Evolutionary conservation across 92 coral and sea anemone species (phyloP).

Genomic region (Palythoa grandis): DNA sequence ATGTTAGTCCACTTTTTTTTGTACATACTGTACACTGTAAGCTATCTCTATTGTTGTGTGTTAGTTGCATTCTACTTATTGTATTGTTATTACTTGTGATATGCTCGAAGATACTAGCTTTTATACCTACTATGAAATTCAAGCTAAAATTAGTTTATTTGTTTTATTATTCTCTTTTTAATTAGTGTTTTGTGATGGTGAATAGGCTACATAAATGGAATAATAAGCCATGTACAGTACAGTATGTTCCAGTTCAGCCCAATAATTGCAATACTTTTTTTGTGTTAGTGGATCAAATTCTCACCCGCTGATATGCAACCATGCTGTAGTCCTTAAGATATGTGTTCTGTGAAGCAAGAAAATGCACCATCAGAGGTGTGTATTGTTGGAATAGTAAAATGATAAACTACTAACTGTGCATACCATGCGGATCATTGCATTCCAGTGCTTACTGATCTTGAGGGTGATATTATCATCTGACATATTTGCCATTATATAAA

Average conservation of each 20-base stretch:
- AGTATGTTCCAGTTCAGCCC: background rate
- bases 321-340: background rate
- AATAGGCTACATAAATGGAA: background rate
- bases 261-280: background rate
- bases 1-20: background rate
- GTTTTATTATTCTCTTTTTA: background rate
- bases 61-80: background rate
- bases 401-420: background rate
- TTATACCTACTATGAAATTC: too few relatives aligned
- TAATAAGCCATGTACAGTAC: background rate
- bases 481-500: too few relatives aligned
- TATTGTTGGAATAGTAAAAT: too few relatives aligned
- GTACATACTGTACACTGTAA: background rate
- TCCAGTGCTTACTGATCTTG: too few relatives aligned
- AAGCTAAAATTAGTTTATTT: background rate
- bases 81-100: background rate
- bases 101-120: background rate
- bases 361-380: background rate
- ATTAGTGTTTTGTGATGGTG: background rate
- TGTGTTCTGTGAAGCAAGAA: background rate
- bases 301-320: slow-evolving; percentile 8
- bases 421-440: too few relatives aligned
- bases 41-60: background rate
- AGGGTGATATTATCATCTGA: too few relatives aligned
- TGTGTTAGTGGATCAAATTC: background rate